Base-by-base conservation (phyloP, 2,888 invertebrate species). In the Colletes collaris region DNA sequence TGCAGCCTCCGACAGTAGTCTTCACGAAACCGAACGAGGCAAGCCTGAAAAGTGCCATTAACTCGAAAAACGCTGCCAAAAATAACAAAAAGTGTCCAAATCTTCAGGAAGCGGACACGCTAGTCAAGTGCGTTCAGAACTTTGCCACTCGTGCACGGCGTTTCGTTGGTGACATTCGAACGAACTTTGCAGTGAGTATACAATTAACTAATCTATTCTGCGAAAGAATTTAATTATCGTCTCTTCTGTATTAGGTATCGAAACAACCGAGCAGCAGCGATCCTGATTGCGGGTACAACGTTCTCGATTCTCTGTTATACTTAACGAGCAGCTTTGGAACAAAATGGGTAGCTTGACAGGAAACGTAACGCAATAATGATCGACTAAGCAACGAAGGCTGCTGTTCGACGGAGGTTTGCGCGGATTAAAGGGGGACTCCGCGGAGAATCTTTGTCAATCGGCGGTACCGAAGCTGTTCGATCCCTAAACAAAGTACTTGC, bases 401-500 rank as follows among this genome's bases (percentile, higher is more conserved):
- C 75, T 68, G 76, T 59, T 84, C 72, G 76, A 82, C 75, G 55
- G 60, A 73, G 74, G 65, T 74, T 52, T 44, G 50, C 66, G 67
- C 52, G 76, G 64, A 79, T 27, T 74, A 56, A 53, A 77, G 53
- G 75, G 75, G 84, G 76, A 67, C 53, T 77, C 16, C 67, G 72
- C 59, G n/a, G 40, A 19, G 10, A 58, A 75, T 68, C 79, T 84
- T 84, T 72, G 84, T 79, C 72, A 73, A 56, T 35, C 72, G 72
- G 63, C 65, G 60, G 64, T 71, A 50, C 35, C 69, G 46, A 66
- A 74, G 52, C 49, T 44, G 40, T 8, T 49, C 62, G 53, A 63
- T 49, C 56, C 8, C 4, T n/a, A 46, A 62, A 46, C 52, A 7
- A 46, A 46, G 67, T 46, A 46, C 44, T 72, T 55, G 66, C 13